Evolutionary conservation across 1,140 invertebrate species (phyloP).

Genomic region (Drosophila parvula): DNA sequence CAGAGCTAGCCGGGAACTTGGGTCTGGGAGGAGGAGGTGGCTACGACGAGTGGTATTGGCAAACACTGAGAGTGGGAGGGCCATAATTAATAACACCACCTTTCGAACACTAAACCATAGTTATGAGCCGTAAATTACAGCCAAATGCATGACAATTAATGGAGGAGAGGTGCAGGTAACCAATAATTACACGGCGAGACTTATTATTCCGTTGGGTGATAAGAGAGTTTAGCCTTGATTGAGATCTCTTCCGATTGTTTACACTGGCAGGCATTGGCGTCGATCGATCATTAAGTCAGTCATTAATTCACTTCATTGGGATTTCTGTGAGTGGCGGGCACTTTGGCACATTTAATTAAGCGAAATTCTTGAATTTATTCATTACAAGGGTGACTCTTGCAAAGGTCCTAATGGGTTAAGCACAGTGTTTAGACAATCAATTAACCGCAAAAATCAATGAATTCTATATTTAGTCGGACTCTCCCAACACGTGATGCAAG

Average conservation of each 20-base stretch:
- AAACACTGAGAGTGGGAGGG: slow-evolving; percentile 27
- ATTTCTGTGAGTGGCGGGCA: slow-evolving; percentile 2
- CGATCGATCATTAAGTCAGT: slow-evolving; percentile 19
- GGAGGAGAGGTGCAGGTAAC: slow-evolving; percentile 21
- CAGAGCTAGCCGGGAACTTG: slow-evolving; percentile 11
- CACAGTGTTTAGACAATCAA: slow-evolving; percentile 37
- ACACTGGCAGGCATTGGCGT: slow-evolving; percentile 7
- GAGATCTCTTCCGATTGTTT: slow-evolving; percentile 34
- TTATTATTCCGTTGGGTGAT: slow-evolving; percentile 22
- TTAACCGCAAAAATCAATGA: slow-evolving; percentile 25
- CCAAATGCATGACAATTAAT: slow-evolving; percentile 43
- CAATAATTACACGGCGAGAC: slow-evolving; percentile 36
- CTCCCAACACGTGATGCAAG: slow-evolving; percentile 4
- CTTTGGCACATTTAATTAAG: slow-evolving; percentile 11
- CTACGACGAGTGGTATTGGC: slow-evolving; percentile 8
- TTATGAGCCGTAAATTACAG: slow-evolving; percentile 47
- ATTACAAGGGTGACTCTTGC: slow-evolving; percentile 15
- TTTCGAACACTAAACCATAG: slow-evolving; percentile 45
- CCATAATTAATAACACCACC: slow-evolving; percentile 46
- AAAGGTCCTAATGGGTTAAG: slow-evolving; percentile 14
- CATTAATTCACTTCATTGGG: slow-evolving; percentile 24
- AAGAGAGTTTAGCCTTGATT: slow-evolving; percentile 33
- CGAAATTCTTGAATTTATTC: slow-evolving; percentile 1
- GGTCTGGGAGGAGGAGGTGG: neutral
- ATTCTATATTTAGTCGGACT: slow-evolving; percentile 22